Conservation (phyloP, 1,140 invertebrate genomes). For the Zaprionus camerounensis region DNA sequence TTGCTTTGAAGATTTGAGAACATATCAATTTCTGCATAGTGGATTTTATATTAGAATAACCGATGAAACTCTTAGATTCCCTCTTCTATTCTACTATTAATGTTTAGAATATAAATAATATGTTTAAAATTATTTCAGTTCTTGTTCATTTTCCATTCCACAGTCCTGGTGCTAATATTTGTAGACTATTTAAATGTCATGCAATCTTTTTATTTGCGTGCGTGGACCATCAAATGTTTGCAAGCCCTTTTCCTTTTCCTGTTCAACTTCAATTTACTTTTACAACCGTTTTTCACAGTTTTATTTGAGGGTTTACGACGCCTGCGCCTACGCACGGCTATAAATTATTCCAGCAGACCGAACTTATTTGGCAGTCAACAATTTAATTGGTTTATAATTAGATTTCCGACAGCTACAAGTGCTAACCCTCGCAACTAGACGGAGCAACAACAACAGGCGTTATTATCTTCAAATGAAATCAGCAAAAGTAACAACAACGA, state of each 20-base stretch:
- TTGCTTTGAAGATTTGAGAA: conserved; percentile 4
- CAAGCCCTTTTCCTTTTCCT: background rate
- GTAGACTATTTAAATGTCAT: conserved; percentile 18
- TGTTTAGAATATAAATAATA: background rate
- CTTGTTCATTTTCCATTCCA: conserved; percentile 1
- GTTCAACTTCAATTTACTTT: conserved; percentile 14
- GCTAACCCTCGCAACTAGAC: conserved; percentile 5
- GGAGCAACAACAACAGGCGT: conserved; percentile 4
- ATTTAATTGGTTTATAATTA: conserved; percentile 53
- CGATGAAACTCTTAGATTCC: too few relatives aligned
- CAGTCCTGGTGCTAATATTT: conserved; percentile 8
- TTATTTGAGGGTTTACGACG: conserved; percentile 34
- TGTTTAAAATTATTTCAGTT: background rate
- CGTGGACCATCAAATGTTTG: conserved; percentile 10
- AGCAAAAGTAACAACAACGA: background rate
- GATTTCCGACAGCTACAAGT: conserved; percentile 31
- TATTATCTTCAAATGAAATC: conserved; percentile 31
- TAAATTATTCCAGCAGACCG: conserved; percentile 32
- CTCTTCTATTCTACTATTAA: background rate
- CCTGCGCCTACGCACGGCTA: conserved; percentile 20
- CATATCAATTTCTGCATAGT: background rate
- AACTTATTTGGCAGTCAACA: conserved; percentile 41
- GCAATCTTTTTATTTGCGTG: conserved; percentile 2
- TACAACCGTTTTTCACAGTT: conserved; percentile 20
- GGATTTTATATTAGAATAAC: background rate